Base-by-base conservation (phyloP, 2,888 invertebrate species). In the Ectemnius continuus region DNA sequence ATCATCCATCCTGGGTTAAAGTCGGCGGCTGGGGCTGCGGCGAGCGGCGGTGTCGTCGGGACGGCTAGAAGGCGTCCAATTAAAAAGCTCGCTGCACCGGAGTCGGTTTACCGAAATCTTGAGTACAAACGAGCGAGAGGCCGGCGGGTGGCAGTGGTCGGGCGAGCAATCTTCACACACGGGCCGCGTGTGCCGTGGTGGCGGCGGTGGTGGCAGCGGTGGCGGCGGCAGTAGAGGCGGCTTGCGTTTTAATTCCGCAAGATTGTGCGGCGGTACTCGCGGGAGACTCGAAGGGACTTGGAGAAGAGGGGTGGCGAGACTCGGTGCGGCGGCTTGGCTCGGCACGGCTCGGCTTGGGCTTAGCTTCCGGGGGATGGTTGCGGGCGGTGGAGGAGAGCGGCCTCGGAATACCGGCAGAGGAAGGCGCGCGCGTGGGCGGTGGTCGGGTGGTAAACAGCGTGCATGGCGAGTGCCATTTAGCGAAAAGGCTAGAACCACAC, bases 201-300 rank as follows among this genome's bases (percentile, higher is more conserved):
- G 58, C 59, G 52, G 52, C 76, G 70, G 63, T 52, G 46, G 58
- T 59, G 52, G 48, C 47, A 2, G 23, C 23, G 23, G 23, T 75
- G 70, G 63, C 76, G 68, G 61, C 52, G 46, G 58, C 59, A 13
- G 52, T 36, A 11, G 36, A 36, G 61, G 56, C 66, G 59, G 76
- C 57, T 71, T 81, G 79, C 80, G 86, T 87, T 87, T 89, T 88
- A 88, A 88, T 87, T 87, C 85, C 85, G 78, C 84, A 87, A 88
- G 87, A 87, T 88, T 85, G 86, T 87, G 81, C 82, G 45, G 68
- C 48, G 57, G 36, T 36, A 57, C 20, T 47, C 18, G 16, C 36
- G 68, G 60, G n/a, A 57, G 63, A 66, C 59, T 48, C 48, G 52
- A 67, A 65, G 62, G 52, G 59, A 13, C 20, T 16, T 20, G 13